Evolutionary conservation across 2,113 vertebrate genomes (phyloP).

Genomic region (Hypanus sabinus): DNA sequence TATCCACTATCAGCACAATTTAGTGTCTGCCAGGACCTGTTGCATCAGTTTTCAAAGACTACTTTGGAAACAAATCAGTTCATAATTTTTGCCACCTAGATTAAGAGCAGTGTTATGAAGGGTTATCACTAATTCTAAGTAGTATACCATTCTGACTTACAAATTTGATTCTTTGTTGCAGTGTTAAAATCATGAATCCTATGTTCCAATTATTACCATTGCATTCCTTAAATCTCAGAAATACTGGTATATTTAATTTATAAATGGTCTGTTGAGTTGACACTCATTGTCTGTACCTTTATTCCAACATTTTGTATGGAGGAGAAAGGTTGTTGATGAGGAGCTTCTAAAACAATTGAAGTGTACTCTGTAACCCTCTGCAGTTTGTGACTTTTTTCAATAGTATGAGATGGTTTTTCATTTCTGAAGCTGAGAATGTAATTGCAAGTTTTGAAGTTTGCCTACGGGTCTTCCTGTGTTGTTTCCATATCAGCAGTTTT

Average conservation of each 20-base stretch:
- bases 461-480: not conserved
- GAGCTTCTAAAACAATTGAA: no score
- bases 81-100: not conserved
- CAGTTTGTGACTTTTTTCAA: no score
- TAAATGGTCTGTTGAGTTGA: not conserved
- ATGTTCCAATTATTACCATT: not conserved
- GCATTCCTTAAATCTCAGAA: not conserved
- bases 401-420: no score
- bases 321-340: no score
- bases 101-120: not conserved
- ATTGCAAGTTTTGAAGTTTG: not conserved
- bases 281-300: no score
- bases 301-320: no score
- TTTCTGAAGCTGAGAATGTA: not conserved
- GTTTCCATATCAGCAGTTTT: not conserved
- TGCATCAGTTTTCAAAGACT: not conserved
- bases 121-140: not conserved
- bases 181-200: not conserved
- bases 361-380: no score
- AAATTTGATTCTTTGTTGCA: not conserved
- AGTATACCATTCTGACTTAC: not conserved
- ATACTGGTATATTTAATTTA: not conserved
- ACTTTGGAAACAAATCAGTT: not conserved
- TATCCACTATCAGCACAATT: not conserved
- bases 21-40: not conserved